These are phyloP conservation scores for Germaria angustata DNA, from an alignment of 2,888 invertebrate genomes.

Conservation along the genomic window DNA sequence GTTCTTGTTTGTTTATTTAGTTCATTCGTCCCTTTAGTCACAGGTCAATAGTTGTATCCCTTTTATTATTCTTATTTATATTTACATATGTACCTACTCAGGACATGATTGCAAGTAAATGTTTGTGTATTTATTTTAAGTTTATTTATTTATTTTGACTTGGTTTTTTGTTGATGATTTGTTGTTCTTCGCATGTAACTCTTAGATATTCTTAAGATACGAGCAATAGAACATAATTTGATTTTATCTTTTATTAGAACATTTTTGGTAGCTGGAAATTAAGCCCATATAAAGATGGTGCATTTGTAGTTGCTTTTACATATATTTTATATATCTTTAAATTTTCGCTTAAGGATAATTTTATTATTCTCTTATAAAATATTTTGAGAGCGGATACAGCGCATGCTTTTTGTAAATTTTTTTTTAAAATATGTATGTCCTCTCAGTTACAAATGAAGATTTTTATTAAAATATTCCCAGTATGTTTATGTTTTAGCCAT, in stretches of 20 bases:
- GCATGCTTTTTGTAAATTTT: background rate
- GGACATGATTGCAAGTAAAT: slow-evolving; percentile 28
- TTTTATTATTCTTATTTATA: slow-evolving; percentile 27
- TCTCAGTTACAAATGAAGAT: too few relatives aligned
- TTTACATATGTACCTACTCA: slow-evolving; percentile 40
- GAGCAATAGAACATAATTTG: slow-evolving; percentile 28
- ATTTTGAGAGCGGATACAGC: background rate
- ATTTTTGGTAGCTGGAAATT: too few relatives aligned
- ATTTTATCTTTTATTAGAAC: too few relatives aligned
- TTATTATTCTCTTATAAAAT: background rate
- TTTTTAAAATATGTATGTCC: too few relatives aligned
- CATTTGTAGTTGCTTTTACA: too few relatives aligned
- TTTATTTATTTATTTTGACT: background rate
- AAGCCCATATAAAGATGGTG: too few relatives aligned
- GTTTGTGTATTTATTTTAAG: slow-evolving; percentile 21
- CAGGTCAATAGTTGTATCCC: background rate
- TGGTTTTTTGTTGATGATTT: background rate
- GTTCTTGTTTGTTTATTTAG: background rate
- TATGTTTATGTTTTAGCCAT: too few relatives aligned
- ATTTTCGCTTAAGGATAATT: too few relatives aligned
- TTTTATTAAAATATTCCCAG: too few relatives aligned
- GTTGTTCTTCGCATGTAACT: background rate
- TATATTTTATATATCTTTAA: too few relatives aligned
- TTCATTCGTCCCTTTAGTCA: slow-evolving; percentile 4
- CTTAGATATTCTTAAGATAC: slow-evolving; percentile 6